Evolutionary conservation across 2,797 vertebrate genomes (phyloP), one percentile per base, ranked within the genome.

Genomic region (Macrochelys suwanniensis): DNA sequence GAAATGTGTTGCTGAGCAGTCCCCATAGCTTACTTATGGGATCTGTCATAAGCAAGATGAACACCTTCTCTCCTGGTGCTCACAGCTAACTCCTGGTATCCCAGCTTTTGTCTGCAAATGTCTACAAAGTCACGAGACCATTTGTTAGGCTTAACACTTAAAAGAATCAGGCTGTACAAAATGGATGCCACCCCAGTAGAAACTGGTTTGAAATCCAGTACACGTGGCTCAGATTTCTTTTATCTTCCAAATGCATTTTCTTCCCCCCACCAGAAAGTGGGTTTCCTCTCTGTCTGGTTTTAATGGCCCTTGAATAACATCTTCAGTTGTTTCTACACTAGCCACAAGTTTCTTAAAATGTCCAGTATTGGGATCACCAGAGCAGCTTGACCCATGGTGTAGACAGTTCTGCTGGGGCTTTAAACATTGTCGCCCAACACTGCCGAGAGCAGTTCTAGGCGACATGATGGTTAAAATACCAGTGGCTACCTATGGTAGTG

Each of bases 341-440:
- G 57, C n/a, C 37, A 71, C 1, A 78, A 7, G 65, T 11, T 80
- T 45, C 57, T 80, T 82, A 42, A 57, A 65, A 82, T 95, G 84
- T 82, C 82, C 51, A 31, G 71, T 85, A 90, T 85, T 89, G 78
- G 74, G 78, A 45, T 88, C 89, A 54, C 84, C 61, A 25, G 71
- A 90, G 82, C 84, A 84, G 77, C 84, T 25, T 19, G 65, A 65
- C 5, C 4, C 42, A 78, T 54, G 82, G 88, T 90, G 61, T 0
- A 0, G 82, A 81, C 90, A 95, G 88, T 56, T 11, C 53, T 84
- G 92, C 59, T 86, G 61, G 89, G 91, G 61, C 87, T 88, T 76
- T 61, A 81, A 86, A n/a, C 51, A 6, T 0, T 0, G 15, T 86
- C 0, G 1, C 71, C n/a, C 1, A 7, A 37, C 25, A 7, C 26